Base-by-base conservation (phyloP, 2,113 vertebrate species). In the Pygoscelis antarcticus region DNA sequence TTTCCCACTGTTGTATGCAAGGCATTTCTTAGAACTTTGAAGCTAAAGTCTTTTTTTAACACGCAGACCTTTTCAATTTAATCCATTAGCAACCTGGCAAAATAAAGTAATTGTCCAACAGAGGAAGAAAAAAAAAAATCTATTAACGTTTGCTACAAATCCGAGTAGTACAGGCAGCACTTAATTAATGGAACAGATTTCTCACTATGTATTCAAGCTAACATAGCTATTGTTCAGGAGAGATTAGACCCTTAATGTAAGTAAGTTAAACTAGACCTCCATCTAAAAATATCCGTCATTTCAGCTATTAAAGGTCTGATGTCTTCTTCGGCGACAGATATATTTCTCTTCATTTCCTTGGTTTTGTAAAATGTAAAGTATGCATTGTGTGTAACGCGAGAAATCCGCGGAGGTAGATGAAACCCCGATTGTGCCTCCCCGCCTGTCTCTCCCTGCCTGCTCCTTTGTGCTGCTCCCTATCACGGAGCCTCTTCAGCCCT, bases 311-410 rank as follows among this genome's bases (percentile, higher is more conserved):
- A 93, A 86, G 77, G 94, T 83, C 97, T 96, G 96, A 94, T 93
- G 60, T 97, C 93, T 93, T 97, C 79, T 75, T 98, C 3, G 64
- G 95, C 96, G 93, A 98, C 97, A 97, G 96, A 97, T 94, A 96
- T 97, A 92, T 97, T 98, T 98, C 93, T 96, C 81, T 87, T 98
- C 96, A 96, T 95, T 98, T 96, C 97, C 97, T 97, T 87, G 94
- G 96, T 94, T 90, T 87, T 97, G 83, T 96, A 49, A 94, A 92
- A 96, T 36, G 93, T 64, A 20, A 96, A 96, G 97, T 87, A 93
- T 95, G 96, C 96, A 49, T 96, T 94, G 96, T 94, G 94, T 97
- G 98, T 98, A 98, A 98, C 11, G 72, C 81, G 97, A 98, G 98
- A 98, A 95, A 93, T 88, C 78, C 32, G 2, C 11, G 6, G 95